Evolutionary conservation across 2,113 vertebrate species (phyloP), one percentile per base, ranked within the genome.

Genomic region (Chloropsis hardwickii): DNA sequence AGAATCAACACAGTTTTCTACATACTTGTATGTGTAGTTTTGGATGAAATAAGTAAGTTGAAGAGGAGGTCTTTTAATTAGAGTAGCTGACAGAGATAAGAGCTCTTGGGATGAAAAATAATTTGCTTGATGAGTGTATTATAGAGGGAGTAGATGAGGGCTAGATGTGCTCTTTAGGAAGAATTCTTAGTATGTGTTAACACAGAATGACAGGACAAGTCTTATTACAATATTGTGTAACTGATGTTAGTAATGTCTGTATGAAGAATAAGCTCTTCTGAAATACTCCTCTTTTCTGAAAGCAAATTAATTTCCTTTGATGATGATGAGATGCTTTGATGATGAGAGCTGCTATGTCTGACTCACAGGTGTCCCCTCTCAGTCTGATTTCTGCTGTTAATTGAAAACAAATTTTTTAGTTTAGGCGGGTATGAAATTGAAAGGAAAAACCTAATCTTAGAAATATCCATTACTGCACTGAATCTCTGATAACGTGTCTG

Each of bases 401-500:
- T 94, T 97, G 94, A 90, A 91, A 90, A 90, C 50, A 79, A 42
- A 31, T 73, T 56, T 61, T 97, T 96, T 93, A 20, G 56, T 97
- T 95, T 84, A 70, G 71, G 78, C 60, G 6, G 19, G 48, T 95
- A 60, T 96, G 92, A 97, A 96, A 94, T 87, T 91, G 83, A 95
- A 96, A 97, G 81, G 28, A 58, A 82, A 95, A 95, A n/a, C 74
- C 50, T 97, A 62, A 85, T 88, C 76, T 96, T 97, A 72, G 90
- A 96, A 95, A 94, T 83, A 82, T 3, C 37, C 77, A 51, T 77
- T 83, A 62, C 29, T 67, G 60, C 33, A 47, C 23, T 27, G 51
- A 66, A 70, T 72, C 69, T n/a, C 54, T 87, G 33, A 53, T 87
- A 72, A 47, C 1, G 0, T 74, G 79, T 93, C 72, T 93, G 82